A percentile compares a stretch with the other conserved stretches of the same genome.
phyloP scores from a whole-genome alignment of 2,113 vertebrate species.

The Hyla sarda region DNA sequence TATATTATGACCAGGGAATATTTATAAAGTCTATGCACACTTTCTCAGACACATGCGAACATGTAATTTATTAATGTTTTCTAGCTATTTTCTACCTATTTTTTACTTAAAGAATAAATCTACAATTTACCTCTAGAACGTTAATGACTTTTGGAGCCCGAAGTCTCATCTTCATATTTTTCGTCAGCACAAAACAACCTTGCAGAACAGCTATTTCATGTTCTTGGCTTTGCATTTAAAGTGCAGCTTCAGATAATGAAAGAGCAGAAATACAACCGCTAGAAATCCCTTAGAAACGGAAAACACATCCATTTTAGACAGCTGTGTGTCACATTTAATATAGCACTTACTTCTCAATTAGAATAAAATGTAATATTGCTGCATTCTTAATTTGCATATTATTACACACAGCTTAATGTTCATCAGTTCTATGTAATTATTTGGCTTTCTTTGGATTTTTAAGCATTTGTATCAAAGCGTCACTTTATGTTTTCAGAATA shows the following conservation, averaged over 20 bases:
- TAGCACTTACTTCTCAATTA: neutral
- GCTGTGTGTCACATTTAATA: neutral
- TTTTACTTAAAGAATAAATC: no score
- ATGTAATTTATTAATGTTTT: no score
- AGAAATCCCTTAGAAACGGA: neutral
- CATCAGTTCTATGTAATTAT: neutral
- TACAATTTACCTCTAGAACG: neutral
- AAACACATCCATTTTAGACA: neutral
- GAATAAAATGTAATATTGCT: constrained; percentile 1
- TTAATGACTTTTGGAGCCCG: neutral
- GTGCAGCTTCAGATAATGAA: neutral
- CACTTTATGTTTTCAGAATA: neutral
- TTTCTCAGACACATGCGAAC: no score
- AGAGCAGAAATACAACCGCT: neutral
- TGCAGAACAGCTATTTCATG: neutral
- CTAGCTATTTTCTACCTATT: no score
- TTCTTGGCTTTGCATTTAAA: neutral
- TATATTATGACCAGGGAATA: no score
- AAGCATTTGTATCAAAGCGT: neutral
- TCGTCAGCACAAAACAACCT: neutral
- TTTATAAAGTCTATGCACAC: no score
- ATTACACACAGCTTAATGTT: neutral
- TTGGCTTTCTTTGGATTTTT: neutral
- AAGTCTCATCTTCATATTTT: neutral
- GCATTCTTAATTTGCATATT: neutral